These are phyloP conservation scores for Callaeas wilsoni DNA, from an alignment of 2,113 vertebrate genomes.

Conservation along the genomic window DNA sequence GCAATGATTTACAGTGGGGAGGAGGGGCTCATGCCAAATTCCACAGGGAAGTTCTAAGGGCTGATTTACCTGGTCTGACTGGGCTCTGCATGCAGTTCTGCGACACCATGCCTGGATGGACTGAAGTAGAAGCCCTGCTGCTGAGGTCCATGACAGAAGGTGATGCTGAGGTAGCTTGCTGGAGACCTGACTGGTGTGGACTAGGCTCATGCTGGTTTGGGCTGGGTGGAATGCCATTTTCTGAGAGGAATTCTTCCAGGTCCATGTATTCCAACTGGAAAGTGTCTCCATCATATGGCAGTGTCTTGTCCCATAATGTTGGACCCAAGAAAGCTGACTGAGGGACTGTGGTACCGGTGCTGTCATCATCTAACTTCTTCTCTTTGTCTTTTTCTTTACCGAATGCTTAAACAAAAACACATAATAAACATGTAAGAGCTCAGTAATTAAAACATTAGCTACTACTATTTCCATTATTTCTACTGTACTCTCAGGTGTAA, in stretches of 20 bases:
- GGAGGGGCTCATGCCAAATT: not conserved
- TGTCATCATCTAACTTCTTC: conserved; percentile 94
- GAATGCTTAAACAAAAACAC: conserved; percentile 76
- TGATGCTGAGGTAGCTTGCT: conserved; percentile 75
- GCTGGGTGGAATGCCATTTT: conserved; percentile 96
- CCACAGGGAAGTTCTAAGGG: not conserved
- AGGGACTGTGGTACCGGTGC: conserved; percentile 75
- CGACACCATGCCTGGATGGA: conserved; percentile 80
- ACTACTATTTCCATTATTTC: not conserved
- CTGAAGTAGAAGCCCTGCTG: conserved; percentile 84
- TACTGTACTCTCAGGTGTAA: not conserved
- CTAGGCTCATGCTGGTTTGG: conserved; percentile 80
- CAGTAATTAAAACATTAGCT: not conserved
- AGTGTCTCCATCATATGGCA: conserved; percentile 94
- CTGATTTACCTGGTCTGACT: conserved; percentile 82
- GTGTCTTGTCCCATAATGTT: conserved; percentile 98
- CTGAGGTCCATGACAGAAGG: conserved; percentile 91
- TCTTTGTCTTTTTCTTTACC: conserved; percentile 91
- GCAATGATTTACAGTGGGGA: not conserved
- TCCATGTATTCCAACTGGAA: conserved; percentile 99
- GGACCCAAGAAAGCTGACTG: conserved; percentile 97
- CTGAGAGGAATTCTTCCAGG: conserved; percentile 97
- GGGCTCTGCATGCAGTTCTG: conserved; percentile 88
- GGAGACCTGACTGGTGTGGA: conserved; percentile 76
- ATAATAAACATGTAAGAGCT: not conserved